These are phyloP conservation scores for Darevskia nairensis DNA, from an alignment of 2,797 vertebrate genomes.

Conservation along the genomic window DNA sequence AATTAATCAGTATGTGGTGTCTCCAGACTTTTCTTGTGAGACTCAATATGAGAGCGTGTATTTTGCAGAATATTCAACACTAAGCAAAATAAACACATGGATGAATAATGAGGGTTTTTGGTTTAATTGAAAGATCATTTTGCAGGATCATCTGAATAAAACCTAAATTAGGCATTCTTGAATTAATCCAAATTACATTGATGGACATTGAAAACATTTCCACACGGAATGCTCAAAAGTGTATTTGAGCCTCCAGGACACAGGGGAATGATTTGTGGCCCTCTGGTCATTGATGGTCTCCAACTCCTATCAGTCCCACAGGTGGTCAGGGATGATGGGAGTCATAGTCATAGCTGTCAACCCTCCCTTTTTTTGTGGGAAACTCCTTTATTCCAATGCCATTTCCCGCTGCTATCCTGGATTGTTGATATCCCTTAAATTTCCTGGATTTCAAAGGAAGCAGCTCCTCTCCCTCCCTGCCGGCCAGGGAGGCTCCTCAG, in stretches of 20 bases:
- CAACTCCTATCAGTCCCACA: too few species aligned
- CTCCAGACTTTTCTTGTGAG: constrained; percentile 24
- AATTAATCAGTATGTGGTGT: not conserved
- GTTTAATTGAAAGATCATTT: not conserved
- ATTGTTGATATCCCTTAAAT: too few species aligned
- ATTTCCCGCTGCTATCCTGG: too few species aligned
- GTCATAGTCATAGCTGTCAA: too few species aligned
- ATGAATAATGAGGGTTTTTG: not conserved
- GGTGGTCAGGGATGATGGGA: too few species aligned
- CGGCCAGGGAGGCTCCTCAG: too few species aligned
- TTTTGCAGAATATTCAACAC: not conserved
- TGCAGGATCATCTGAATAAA: not conserved
- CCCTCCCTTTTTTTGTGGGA: too few species aligned
- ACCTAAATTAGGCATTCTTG: not conserved
- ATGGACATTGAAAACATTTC: not conserved
- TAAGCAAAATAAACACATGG: not conserved
- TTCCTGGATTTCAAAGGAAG: too few species aligned
- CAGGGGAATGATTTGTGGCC: too few species aligned
- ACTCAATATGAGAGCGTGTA: constrained; percentile 19
- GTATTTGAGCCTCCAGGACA: not conserved
- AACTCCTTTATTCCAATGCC: too few species aligned
- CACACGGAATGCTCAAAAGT: not conserved
- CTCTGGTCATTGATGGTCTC: not conserved
- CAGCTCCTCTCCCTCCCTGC: too few species aligned
- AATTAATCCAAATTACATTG: not conserved